Base-by-base conservation (phyloP, 53 echinoderm and acorn worm species). In the Henricia sp. region DNA sequence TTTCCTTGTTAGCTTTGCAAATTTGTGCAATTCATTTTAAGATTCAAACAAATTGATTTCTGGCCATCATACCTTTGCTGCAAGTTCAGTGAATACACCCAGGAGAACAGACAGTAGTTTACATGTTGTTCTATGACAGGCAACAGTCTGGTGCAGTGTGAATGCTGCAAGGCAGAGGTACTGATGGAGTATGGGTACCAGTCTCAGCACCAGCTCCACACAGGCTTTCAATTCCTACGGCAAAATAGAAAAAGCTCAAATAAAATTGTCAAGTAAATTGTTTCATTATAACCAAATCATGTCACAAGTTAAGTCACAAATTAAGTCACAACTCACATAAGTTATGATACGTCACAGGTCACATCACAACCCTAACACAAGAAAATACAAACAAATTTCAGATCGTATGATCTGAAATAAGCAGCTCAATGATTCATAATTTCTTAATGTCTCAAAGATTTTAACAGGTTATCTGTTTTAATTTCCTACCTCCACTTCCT, bases 161-260 rank as follows among this genome's bases (percentile, higher is more conserved):
- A 82, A 88, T 37, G 73, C 60, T 52, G 90, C 90, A 44, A 99
- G 88, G 63, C 87, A 86, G 23, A 85, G 59, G 86, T 95, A 99
- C 88, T 99, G 94, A 37, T 88, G 94, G 86, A 99, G 65, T 82
- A 95, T 87, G 66, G 99, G 99, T 70, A 92, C 71, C 40, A 95
- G 38, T 54, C 87, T 90, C 27, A 91, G 67, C 13, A 88, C 50
- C 38, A 92, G 53, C 3, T 73, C 34, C 13, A 58, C 44, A 84
- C 87, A 92, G 23, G 70, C 44, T 52, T 90, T 84, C 59, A 86
- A 84, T 19, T 74, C 84, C 95, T 95, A 37, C 8, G 33, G 28
- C 4, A 44, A 44, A 44, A 44, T 44, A 44, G 13, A 44, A 44
- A 9, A 44, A 44, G 13, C 6, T 44, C 13, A 44, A 44, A 44